Conservation (phyloP, 1,140 invertebrate genomes). For the Drosophila trapezifrons region DNA sequence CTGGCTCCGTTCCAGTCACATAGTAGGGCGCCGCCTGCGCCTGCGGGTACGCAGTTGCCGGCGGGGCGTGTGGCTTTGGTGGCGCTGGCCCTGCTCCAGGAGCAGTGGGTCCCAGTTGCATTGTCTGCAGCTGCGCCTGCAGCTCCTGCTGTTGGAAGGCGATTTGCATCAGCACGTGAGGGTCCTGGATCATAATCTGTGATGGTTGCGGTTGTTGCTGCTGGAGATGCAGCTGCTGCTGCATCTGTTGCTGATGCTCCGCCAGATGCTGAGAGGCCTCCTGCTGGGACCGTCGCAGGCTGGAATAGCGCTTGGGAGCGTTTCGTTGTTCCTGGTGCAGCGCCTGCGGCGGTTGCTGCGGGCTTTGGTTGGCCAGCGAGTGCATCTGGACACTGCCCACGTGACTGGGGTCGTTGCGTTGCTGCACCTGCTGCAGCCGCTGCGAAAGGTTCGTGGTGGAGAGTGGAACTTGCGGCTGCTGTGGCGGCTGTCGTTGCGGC, state of each 20-base stretch:
- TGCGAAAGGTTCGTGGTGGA: slow-evolving; percentile 73
- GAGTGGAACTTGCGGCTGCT: slow-evolving; percentile 39
- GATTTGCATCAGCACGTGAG: slow-evolving; percentile 79
- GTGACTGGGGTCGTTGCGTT: slow-evolving; percentile 82
- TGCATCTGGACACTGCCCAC: slow-evolving; percentile 83
- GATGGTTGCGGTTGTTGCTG: slow-evolving; percentile 67
- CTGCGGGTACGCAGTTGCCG: slow-evolving; percentile 59
- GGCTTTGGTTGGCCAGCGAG: slow-evolving; percentile 71
- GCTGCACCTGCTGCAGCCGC: slow-evolving; percentile 78
- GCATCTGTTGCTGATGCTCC: slow-evolving; percentile 63
- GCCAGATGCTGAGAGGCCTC: slow-evolving; percentile 63
- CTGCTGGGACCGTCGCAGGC: slow-evolving; percentile 86
- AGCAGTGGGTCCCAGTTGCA: slow-evolving; percentile 63
- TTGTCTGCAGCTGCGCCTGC: slow-evolving; percentile 74
- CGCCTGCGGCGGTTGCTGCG: slow-evolving; percentile 75
- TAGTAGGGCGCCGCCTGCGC: slow-evolving; percentile 84
- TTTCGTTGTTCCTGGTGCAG: slow-evolving; percentile 82
- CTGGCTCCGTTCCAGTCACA: slow-evolving; percentile 62
- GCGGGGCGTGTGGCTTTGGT: slow-evolving; percentile 58
- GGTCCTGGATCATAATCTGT: slow-evolving; percentile 76
- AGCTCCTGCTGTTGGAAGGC: slow-evolving; percentile 80
- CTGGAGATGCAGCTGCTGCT: slow-evolving; percentile 59
- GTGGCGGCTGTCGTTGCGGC: slow-evolving; percentile 36
- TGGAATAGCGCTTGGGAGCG: slow-evolving; percentile 90
- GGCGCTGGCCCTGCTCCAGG: slow-evolving; percentile 28